Evolutionary conservation across 1,140 invertebrate species (phyloP).

Genomic region (Halictus rubicundus): DNA sequence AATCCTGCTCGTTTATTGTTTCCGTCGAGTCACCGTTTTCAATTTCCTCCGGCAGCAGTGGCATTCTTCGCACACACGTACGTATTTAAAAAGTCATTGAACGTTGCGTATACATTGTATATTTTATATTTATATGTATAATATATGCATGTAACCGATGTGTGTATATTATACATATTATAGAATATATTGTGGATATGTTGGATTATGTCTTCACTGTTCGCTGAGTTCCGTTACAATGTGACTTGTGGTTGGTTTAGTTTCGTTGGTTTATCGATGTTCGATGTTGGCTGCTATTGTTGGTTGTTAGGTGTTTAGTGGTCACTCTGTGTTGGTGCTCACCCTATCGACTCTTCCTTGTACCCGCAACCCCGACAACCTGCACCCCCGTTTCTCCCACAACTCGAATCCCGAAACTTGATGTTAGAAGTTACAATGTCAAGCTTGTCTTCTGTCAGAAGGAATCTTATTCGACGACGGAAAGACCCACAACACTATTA

Average conservation of each 20-base stretch:
- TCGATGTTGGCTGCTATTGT: slow-evolving; percentile 80
- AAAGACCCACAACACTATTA: slow-evolving; percentile 24
- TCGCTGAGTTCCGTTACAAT: slow-evolving; percentile 76
- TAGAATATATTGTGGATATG: slow-evolving; percentile 34
- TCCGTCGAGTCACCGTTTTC: too few species aligned
- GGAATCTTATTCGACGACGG: slow-evolving; percentile 32
- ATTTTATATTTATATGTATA: slow-evolving; percentile 40
- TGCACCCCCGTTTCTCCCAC: slow-evolving; percentile 29
- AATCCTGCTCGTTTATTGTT: too few species aligned
- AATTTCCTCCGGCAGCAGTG: slow-evolving; percentile 40
- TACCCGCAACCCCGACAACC: slow-evolving; percentile 64
- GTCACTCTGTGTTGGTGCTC: slow-evolving; percentile 77
- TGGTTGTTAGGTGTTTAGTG: slow-evolving; percentile 80
- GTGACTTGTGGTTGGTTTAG: slow-evolving; percentile 78
- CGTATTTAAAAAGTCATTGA: slow-evolving; percentile 57
- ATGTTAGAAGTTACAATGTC: slow-evolving; percentile 69
- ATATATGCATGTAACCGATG: slow-evolving; percentile 29
- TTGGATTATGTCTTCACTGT: slow-evolving; percentile 73
- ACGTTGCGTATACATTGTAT: slow-evolving; percentile 55
- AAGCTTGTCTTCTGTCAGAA: slow-evolving; percentile 52
- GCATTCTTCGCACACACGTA: slow-evolving; percentile 66
- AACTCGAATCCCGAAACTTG: slow-evolving; percentile 58
- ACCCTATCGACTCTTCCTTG: slow-evolving; percentile 69
- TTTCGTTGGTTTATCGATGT: slow-evolving; percentile 79
- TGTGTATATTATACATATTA: slow-evolving; percentile 23